These are phyloP conservation scores for Agrypnia vestita DNA, from an alignment of 1,140 invertebrate genomes.

Conservation along the genomic window DNA sequence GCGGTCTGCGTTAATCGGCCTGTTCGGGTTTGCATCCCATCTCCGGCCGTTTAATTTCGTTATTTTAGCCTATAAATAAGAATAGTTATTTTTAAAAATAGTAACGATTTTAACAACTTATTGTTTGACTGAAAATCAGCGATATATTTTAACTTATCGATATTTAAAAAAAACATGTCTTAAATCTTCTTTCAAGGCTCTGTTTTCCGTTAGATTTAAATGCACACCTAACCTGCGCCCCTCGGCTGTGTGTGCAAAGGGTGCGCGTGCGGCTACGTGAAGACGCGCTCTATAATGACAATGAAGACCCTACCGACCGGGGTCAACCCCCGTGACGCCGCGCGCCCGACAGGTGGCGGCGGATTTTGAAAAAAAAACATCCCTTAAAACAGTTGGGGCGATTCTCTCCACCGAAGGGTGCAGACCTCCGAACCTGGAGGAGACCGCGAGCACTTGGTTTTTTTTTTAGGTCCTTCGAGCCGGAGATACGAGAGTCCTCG, in stretches of 20 bases:
- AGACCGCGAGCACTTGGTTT: neutral
- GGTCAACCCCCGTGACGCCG: constrained; percentile 58
- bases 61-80: no score
- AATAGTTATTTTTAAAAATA: no score
- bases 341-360: constrained; percentile 57
- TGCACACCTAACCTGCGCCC: neutral
- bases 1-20: no score
- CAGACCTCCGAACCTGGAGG: neutral
- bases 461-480: neutral
- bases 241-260: no score
- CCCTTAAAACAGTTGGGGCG: constrained; percentile 7
- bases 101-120: no score
- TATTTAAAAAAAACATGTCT: no score
- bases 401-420: constrained; percentile 16
- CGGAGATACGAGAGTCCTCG: constrained; percentile 8
- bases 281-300: constrained; percentile 37
- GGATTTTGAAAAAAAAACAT: constrained; percentile 7
- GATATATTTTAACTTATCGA: no score
- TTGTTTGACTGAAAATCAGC: no score
- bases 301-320: constrained; percentile 37
- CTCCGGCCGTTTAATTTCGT: no score
- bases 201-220: neutral
- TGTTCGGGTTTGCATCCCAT: no score
- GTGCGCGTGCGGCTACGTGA: neutral
- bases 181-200: neutral